phyloP scores from a whole-genome alignment of 2,888 invertebrate species.

The Dryococelus australis region DNA sequence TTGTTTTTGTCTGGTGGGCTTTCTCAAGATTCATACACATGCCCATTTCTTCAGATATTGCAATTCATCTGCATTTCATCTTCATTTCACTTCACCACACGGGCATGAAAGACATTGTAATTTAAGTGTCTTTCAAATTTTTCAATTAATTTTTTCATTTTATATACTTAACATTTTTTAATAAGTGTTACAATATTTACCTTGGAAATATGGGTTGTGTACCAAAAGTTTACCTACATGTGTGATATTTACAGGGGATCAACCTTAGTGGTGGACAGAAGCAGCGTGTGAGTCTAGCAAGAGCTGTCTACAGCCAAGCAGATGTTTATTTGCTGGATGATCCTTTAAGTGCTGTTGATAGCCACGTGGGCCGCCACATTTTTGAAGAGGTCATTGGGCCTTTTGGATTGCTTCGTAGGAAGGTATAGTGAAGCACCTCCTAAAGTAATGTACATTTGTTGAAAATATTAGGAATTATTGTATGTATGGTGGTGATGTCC shows the following conservation, averaged over 20 bases:
- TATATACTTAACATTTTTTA: too few relatives aligned
- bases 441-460: background rate
- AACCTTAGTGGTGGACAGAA: constrained; percentile 91
- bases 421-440: constrained; percentile 54
- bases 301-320: constrained; percentile 88
- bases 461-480: background rate
- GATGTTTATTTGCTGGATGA: constrained; percentile 95
- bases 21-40: too few relatives aligned
- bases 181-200: too few relatives aligned
- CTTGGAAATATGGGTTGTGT: background rate
- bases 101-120: too few relatives aligned
- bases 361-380: constrained; percentile 97
- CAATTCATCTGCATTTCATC: too few relatives aligned
- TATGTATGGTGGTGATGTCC: too few relatives aligned
- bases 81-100: too few relatives aligned
- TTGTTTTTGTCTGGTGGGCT: too few relatives aligned
- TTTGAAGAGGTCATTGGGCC: constrained; percentile 94
- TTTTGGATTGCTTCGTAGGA: constrained; percentile 72
- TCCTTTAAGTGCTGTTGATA: constrained; percentile 93
- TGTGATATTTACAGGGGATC: constrained; percentile 65
- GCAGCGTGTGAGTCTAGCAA: constrained; percentile 88
- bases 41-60: too few relatives aligned
- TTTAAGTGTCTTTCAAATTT: too few relatives aligned
- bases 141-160: too few relatives aligned
- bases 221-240: background rate